These are phyloP conservation scores for Pangasius sanitwongsei DNA, from an alignment of 2,797 vertebrate species.

Conservation along the genomic window DNA sequence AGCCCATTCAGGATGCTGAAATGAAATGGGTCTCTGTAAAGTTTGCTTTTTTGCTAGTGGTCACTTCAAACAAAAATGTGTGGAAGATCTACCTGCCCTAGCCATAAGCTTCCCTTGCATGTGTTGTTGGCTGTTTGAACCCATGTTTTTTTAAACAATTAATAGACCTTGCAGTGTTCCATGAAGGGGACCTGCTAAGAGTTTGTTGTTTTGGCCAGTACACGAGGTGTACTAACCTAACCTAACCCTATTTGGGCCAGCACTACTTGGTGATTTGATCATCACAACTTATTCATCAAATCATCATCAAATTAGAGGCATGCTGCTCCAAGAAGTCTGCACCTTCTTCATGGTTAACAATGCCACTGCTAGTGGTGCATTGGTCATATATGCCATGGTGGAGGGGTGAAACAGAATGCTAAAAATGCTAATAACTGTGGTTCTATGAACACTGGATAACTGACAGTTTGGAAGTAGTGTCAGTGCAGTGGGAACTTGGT, in stretches of 20 bases:
- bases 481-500: not conserved
- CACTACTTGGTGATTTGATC: not conserved
- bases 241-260: not conserved
- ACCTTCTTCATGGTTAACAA: not conserved
- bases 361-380: not conserved
- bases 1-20: not conserved
- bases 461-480: not conserved
- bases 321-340: not conserved
- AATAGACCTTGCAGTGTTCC: not conserved
- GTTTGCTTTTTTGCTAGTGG: not conserved
- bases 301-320: not conserved
- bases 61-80: not conserved
- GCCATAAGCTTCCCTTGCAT: not conserved
- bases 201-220: not conserved
- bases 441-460: not conserved
- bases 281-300: not conserved
- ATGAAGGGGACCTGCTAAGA: not conserved
- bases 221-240: too few relatives aligned
- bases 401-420: not conserved
- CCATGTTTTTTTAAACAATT: not conserved
- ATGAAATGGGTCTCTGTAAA: not conserved
- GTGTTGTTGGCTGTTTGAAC: not conserved
- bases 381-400: not conserved
- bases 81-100: not conserved
- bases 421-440: not conserved